A percentile compares a stretch with the other conserved stretches of the same genome.
phyloP scores from a whole-genome alignment of 2,113 vertebrate species.

The Motacilla tschutschensis region DNA sequence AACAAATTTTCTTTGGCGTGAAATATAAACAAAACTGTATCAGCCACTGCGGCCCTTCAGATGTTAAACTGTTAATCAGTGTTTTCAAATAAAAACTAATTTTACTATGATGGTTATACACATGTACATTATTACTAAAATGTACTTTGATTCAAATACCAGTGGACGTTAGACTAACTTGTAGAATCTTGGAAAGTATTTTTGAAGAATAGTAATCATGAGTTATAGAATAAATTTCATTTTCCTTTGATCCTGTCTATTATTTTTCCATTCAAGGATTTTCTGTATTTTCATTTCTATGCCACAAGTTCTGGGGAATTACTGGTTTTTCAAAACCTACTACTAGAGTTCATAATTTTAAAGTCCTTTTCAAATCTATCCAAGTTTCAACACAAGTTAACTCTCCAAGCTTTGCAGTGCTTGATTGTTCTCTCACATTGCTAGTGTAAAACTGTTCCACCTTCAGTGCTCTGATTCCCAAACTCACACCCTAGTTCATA shows the following conservation, averaged over 20 bases:
- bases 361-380: background rate
- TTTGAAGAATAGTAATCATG: background rate
- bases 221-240: background rate
- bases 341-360: background rate
- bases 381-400: background rate
- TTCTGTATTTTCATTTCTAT: conserved; percentile 12
- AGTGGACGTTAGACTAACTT: background rate
- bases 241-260: background rate
- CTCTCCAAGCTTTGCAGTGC: background rate
- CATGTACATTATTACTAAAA: background rate
- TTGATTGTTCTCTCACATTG: background rate
- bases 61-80: background rate
- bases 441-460: background rate
- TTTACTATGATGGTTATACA: background rate
- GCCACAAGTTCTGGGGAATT: background rate
- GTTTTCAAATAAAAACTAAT: background rate
- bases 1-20: conserved; percentile 68
- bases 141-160: background rate
- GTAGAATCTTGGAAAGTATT: background rate
- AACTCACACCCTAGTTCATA: background rate
- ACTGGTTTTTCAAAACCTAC: background rate
- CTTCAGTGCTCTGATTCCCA: background rate
- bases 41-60: background rate
- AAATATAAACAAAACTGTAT: conserved; percentile 47
- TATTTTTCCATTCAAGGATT: background rate